Conservation (phyloP, 2,888 invertebrate species). For the Epirrhoe alternata region DNA sequence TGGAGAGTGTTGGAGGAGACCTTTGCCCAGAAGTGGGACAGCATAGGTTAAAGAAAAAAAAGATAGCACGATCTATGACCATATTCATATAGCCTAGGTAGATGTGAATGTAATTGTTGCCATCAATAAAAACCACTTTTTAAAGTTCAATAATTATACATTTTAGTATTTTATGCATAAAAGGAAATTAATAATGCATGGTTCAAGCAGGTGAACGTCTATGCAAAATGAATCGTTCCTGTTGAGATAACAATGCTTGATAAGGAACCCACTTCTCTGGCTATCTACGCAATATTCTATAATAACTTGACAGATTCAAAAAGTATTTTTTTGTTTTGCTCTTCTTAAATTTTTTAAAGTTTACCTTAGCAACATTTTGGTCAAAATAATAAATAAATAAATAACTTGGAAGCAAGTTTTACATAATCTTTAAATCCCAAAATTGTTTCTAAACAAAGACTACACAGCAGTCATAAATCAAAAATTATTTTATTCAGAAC, state of each 20-base stretch:
- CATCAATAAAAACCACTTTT: not conserved
- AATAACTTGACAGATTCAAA: not conserved
- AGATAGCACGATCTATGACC: not conserved
- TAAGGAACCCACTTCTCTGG: constrained; percentile 14
- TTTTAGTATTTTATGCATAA: constrained; percentile 15
- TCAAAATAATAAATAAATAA: not conserved
- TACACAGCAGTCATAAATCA: constrained; percentile 42
- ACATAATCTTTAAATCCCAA: constrained; percentile 32
- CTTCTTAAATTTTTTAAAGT: too few relatives aligned
- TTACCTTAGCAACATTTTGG: constrained; percentile 47
- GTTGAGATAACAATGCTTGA: constrained; percentile 33
- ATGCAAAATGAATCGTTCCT: constrained; percentile 35
- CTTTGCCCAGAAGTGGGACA: too few relatives aligned
- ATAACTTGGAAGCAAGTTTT: constrained; percentile 36
- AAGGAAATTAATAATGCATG: constrained; percentile 13
- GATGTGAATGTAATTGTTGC: not conserved
- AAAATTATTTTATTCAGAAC: too few relatives aligned
- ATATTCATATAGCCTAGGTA: not conserved
- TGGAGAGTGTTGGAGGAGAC: too few relatives aligned
- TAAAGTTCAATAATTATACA: constrained; percentile 15
- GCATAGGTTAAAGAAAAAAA: too few relatives aligned
- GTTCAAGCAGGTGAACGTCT: constrained; percentile 34
- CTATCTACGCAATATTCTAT: not conserved
- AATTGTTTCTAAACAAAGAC: constrained; percentile 50
- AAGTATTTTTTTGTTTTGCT: not conserved